Evolutionary conservation across 1,140 invertebrate genomes (phyloP).

Genomic region (Gryllus bimaculatus): DNA sequence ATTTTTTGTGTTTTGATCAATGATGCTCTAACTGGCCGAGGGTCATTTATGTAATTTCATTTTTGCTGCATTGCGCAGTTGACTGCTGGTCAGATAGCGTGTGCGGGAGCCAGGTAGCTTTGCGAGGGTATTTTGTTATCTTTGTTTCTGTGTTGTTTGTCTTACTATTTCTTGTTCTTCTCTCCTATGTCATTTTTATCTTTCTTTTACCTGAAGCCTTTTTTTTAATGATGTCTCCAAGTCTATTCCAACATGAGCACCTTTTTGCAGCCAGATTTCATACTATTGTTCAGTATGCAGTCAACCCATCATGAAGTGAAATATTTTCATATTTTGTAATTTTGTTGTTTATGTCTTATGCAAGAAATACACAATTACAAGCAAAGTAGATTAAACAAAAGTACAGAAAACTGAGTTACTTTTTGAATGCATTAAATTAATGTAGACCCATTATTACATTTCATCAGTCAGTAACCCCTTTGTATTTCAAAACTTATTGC

Average conservation of each 20-base stretch:
- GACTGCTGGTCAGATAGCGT: neutral
- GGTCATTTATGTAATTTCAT: neutral
- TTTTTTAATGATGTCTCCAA: neutral
- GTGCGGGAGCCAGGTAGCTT: neutral
- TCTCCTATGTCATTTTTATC: neutral
- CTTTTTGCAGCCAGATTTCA: neutral
- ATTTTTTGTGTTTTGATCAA: neutral
- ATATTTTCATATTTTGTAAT: slow-evolving; percentile 8
- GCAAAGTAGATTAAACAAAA: neutral
- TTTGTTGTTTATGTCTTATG: neutral
- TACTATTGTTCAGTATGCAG: neutral
- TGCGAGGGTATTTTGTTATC: slow-evolving; percentile 9
- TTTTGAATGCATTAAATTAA: neutral
- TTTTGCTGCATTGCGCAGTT: neutral
- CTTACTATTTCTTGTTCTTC: slow-evolving; percentile 8
- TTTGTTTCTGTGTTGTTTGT: slow-evolving; percentile 19
- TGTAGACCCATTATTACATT: neutral
- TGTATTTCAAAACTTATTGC: neutral
- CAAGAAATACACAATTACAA: neutral
- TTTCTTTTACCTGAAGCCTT: neutral
- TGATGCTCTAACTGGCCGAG: neutral
- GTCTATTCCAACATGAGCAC: neutral
- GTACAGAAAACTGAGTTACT: neutral
- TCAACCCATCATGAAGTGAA: neutral
- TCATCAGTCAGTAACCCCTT: neutral